phyloP scores from a whole-genome alignment of 2,113 vertebrate species.

The Nothobranchius kuhntae region DNA sequence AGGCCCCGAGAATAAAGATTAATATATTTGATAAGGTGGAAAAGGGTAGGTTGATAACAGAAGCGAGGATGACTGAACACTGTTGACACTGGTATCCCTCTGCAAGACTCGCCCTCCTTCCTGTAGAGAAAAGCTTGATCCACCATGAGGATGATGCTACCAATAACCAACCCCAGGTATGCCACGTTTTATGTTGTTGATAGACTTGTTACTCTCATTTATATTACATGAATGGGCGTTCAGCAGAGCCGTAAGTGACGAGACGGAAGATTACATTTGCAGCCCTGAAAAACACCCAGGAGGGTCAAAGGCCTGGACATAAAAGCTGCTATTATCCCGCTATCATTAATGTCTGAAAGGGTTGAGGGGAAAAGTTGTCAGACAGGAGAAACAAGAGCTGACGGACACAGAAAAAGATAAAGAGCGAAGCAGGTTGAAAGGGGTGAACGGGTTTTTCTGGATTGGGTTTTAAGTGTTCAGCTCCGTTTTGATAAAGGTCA shows the following conservation, averaged over 20 bases:
- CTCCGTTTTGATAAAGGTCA: neutral
- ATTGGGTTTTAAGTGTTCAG: neutral
- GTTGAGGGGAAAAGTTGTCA: neutral
- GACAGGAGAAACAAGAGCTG: neutral
- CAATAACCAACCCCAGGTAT: neutral
- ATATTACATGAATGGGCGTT: constrained; percentile 10
- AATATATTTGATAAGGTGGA: constrained; percentile 73
- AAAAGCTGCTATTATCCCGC: constrained; percentile 4
- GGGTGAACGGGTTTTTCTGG: neutral
- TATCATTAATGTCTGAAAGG: constrained; percentile 13
- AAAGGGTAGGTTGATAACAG: constrained; percentile 67
- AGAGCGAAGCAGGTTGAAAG: constrained; percentile 4
- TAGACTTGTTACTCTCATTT: neutral
- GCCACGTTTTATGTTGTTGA: neutral
- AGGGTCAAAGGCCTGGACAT: constrained; percentile 11
- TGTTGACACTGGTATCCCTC: constrained; percentile 45
- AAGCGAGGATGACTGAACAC: constrained; percentile 47
- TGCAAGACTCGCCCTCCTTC: constrained; percentile 12
- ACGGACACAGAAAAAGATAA: neutral
- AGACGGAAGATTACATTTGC: neutral
- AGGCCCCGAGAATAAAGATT: constrained; percentile 64
- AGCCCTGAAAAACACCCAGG: neutral
- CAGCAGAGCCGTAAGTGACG: neutral
- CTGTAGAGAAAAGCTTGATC: constrained; percentile 12
- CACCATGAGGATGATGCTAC: neutral